phyloP scores from a whole-genome alignment of 2,888 invertebrate genomes.

The Dasysyrphus albostriatus region DNA sequence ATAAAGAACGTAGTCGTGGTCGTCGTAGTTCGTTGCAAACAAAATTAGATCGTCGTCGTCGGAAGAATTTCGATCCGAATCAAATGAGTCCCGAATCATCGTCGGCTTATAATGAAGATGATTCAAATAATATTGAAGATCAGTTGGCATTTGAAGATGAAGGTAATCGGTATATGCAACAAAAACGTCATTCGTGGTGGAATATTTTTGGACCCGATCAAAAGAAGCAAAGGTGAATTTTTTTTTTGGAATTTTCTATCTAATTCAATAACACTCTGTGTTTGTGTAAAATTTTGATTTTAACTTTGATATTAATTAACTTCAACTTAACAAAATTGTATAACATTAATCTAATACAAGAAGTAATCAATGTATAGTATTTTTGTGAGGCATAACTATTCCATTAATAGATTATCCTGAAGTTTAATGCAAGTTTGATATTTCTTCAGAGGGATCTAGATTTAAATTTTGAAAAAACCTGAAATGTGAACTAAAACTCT shows the following conservation, averaged over 20 bases:
- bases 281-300: not conserved
- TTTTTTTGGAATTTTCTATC: slow-evolving; percentile 35
- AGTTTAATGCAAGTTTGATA: too few relatives aligned
- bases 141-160: slow-evolving; percentile 76
- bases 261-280: slow-evolving; percentile 12
- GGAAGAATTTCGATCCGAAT: slow-evolving; percentile 82
- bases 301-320: slow-evolving; percentile 21
- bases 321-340: slow-evolving; percentile 11
- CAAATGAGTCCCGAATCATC: slow-evolving; percentile 78
- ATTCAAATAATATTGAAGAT: slow-evolving; percentile 73
- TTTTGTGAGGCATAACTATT: not conserved
- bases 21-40: slow-evolving; percentile 83
- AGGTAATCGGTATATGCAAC: slow-evolving; percentile 78
- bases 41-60: slow-evolving; percentile 83
- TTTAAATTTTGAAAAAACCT: too few relatives aligned
- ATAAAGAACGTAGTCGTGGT: slow-evolving; percentile 82
- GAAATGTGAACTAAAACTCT: too few relatives aligned
- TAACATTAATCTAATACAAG: not conserved
- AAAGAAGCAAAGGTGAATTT: slow-evolving; percentile 87
- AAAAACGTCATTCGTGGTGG: slow-evolving; percentile 95
- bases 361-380: not conserved
- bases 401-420: too few relatives aligned
- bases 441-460: too few relatives aligned
- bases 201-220: slow-evolving; percentile 93
- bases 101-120: slow-evolving; percentile 78